Base-by-base conservation (phyloP, 1,140 invertebrate species). In the Drosophila biarmipes region DNA sequence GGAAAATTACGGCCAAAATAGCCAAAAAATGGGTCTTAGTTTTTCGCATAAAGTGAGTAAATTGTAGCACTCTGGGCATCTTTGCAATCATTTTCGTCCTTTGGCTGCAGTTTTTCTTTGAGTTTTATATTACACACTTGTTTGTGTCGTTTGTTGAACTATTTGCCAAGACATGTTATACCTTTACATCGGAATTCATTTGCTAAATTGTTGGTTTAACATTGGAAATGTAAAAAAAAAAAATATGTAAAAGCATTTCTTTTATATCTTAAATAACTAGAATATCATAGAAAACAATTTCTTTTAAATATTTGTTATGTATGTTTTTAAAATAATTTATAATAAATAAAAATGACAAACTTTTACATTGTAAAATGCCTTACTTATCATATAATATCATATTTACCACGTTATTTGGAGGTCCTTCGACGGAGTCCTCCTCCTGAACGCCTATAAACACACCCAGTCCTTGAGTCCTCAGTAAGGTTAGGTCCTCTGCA, bases 391-490 rank as follows among this genome's bases (percentile, higher is more conserved):
- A 29, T n/a, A 17, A 40, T 21, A n/a, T 57, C 34, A 34, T 15
- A 57, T 57, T 57, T 57, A 35, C n/a, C 17, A 40, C 17, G 14
- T 15, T 35, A 31, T 21, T 57, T 31, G 19, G 8, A 6, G 10
- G 17, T 29, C 52, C 19, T 37, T n/a, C 15, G 21, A 17, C 8
- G 14, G 19, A 12, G 11, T 21, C 2, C 27, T 2, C 45, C 24
- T 12, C 34, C 29, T 57, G 12, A 14, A 57, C 14, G 14, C 35
- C 27, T 53, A 40, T 62, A 40, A 40, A 58, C 11, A 55, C 34
- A 54, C 17, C 40, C 58, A 56, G 31, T 57, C 24, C 52, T 62
- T 42, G 58, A 31, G 58, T 38, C 8, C 8, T 48, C 4, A 27
- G 29, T 19, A 34, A 34, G 29, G 48, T 19, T 51, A 15, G 29